Percentiles rank a stretch among this genome's conserved stretches.
Evolutionary conservation across 2,113 vertebrate species (phyloP).

Genomic region (Galemys pyrenaicus): DNA sequence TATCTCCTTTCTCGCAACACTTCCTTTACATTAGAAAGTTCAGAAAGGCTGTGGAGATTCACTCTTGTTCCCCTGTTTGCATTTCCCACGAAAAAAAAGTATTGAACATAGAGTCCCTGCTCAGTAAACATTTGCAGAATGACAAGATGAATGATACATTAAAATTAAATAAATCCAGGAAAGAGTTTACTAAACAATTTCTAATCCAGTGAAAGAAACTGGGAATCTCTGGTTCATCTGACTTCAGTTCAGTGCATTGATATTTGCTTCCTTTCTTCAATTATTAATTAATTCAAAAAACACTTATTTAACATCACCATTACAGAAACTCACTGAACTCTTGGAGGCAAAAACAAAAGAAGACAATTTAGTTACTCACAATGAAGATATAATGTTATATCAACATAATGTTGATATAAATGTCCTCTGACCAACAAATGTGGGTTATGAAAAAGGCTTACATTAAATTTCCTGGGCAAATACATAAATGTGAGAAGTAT

Average conservation of each 20-base stretch:
- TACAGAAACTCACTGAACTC: background rate
- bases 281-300: background rate
- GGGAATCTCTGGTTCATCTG: background rate
- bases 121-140: background rate
- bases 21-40: background rate
- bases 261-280: background rate
- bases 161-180: constrained; percentile 31
- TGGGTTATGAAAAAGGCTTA: background rate
- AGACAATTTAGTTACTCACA: background rate
- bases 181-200: background rate
- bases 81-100: background rate
- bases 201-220: background rate
- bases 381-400: background rate
- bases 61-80: background rate
- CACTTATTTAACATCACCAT: background rate
- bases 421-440: background rate
- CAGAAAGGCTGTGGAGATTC: background rate
- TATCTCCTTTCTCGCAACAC: background rate
- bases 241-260: background rate
- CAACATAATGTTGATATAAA: background rate
- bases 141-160: background rate
- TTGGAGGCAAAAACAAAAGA: background rate
- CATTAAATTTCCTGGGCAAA: background rate
- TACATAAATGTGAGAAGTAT: background rate
- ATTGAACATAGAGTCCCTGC: background rate